Percentiles rank a stretch among this genome's conserved stretches.
These are phyloP conservation scores for Troilus luridus DNA, from an alignment of 2,888 invertebrate genomes.

Conservation along the genomic window DNA sequence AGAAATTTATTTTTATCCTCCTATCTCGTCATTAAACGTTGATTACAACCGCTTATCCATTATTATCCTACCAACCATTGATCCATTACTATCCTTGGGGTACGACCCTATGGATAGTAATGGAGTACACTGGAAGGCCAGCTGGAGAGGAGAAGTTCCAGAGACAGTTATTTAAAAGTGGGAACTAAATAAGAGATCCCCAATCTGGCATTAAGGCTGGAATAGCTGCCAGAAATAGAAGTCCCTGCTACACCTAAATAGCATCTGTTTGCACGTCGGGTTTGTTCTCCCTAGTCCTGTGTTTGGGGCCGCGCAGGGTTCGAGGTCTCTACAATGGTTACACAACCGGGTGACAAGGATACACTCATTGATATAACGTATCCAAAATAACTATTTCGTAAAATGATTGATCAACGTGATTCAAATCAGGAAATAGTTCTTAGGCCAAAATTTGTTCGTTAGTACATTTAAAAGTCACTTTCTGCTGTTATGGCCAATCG, in stretches of 20 bases:
- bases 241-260: slow-evolving; percentile 5
- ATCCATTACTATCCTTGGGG: neutral
- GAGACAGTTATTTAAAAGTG: slow-evolving; percentile 28
- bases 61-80: no score
- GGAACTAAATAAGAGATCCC: neutral
- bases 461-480: no score
- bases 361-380: neutral
- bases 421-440: no score
- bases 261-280: slow-evolving; percentile 3
- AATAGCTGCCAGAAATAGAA: slow-evolving; percentile 43
- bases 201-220: slow-evolving; percentile 47
- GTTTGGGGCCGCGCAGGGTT: neutral
- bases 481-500: no score
- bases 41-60: no score
- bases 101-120: neutral
- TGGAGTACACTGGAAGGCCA: neutral
- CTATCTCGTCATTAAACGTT: no score
- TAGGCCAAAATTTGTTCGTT: no score
- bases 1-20: no score
- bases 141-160: neutral
- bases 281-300: neutral
- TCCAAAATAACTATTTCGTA: neutral
- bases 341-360: neutral
- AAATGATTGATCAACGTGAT: neutral
- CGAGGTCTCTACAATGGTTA: neutral